Evolutionary conservation across 2,888 invertebrate genomes (phyloP).

Genomic region (Flabesymbios commensalis): DNA sequence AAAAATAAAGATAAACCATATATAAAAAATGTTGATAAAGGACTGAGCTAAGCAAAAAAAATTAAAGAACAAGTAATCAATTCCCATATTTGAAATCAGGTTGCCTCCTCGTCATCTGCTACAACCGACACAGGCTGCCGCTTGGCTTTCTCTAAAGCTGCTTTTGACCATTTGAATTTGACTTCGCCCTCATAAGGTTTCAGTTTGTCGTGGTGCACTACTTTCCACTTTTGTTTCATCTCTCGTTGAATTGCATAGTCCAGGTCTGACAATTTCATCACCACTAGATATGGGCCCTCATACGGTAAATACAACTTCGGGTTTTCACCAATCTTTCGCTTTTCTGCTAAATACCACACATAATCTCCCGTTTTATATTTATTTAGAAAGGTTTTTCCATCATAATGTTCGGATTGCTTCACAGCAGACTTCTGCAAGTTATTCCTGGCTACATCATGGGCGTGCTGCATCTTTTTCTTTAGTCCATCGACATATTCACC

Average conservation of each 20-base stretch:
- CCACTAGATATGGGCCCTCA: conserved; percentile 1
- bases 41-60: no score
- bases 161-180: no score
- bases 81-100: no score
- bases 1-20: no score
- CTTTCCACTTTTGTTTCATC: not conserved
- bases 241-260: not conserved
- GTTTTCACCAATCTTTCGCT: not conserved
- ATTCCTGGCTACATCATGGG: conserved; percentile 11
- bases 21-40: no score
- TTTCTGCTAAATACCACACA: not conserved
- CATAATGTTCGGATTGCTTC: conserved; percentile 2
- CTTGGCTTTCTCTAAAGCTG: no score
- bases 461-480: conserved; percentile 12
- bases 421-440: conserved; percentile 1
- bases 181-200: conserved; percentile 2
- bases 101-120: no score
- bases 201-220: not conserved
- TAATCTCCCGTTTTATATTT: not conserved
- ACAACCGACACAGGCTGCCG: no score
- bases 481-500: conserved; percentile 13
- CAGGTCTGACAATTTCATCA: not conserved
- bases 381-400: not conserved
- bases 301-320: not conserved
- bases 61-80: no score